Evolutionary conservation across 2,797 vertebrate species (phyloP).

Genomic region (Pelobates cultripes): DNA sequence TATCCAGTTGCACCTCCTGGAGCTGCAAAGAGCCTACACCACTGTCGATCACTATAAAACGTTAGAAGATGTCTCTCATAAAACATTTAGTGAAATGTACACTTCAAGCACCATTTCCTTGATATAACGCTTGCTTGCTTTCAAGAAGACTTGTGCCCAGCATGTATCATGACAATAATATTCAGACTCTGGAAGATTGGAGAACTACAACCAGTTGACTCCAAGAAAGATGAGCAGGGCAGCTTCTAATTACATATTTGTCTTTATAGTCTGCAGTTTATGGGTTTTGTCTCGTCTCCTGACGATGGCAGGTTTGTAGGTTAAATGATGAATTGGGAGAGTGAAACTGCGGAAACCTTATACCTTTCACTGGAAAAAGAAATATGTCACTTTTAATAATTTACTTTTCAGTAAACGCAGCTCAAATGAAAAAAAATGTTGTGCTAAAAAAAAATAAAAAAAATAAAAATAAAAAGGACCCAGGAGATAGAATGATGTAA

Average conservation of each 20-base stretch:
- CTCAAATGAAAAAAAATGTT: neutral
- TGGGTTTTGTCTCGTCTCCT: conserved; percentile 24
- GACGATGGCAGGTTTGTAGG: neutral
- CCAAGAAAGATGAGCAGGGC: neutral
- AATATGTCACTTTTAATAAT: neutral
- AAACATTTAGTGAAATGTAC: too few species aligned
- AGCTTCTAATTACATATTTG: conserved; percentile 14
- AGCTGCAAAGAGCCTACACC: too few species aligned
- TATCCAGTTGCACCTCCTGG: too few species aligned
- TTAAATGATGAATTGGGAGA: neutral
- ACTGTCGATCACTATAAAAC: too few species aligned
- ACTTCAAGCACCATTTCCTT: too few species aligned
- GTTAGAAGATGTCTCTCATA: too few species aligned
- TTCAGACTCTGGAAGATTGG: too few species aligned
- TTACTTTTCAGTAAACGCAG: neutral
- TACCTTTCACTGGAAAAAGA: neutral
- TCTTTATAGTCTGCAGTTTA: conserved; percentile 20
- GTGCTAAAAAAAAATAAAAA: neutral
- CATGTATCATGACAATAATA: too few species aligned
- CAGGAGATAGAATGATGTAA: too few species aligned
- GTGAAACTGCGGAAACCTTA: neutral
- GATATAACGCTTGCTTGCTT: too few species aligned
- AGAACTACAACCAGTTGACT: too few species aligned
- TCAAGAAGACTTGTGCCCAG: too few species aligned
- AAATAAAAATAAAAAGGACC: neutral